phyloP scores from a whole-genome alignment of 2,113 vertebrate genomes.

The Epinephelus fuscoguttatus region DNA sequence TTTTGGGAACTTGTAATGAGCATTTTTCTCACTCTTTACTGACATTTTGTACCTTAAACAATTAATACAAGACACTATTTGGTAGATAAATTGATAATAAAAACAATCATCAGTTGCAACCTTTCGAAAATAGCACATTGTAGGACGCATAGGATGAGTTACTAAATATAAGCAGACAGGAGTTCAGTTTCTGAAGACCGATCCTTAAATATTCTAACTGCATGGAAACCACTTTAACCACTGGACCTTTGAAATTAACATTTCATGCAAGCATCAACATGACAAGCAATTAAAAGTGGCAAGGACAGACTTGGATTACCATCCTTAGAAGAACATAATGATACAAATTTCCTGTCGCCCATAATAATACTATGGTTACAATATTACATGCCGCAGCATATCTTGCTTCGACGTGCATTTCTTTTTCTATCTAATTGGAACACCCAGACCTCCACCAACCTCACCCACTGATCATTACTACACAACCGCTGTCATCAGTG shows the following conservation, averaged over 20 bases:
- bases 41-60: background rate
- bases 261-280: background rate
- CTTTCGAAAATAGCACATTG: background rate
- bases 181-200: background rate
- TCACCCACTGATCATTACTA: conserved; percentile 27
- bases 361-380: conserved; percentile 19
- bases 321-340: background rate
- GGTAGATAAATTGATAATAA: background rate
- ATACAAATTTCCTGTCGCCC: background rate
- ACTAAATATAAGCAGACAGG: background rate
- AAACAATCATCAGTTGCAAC: background rate
- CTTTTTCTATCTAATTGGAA: conserved; percentile 19
- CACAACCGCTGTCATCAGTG: conserved; percentile 17
- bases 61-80: background rate
- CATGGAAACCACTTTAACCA: background rate
- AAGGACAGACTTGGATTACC: conserved; percentile 1
- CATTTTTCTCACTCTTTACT: background rate
- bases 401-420: background rate
- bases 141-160: background rate
- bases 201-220: background rate
- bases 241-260: background rate
- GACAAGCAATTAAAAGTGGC: background rate
- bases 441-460: conserved; percentile 23
- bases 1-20: background rate
- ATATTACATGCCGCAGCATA: background rate